These are phyloP conservation scores for Priocnemis perturbator DNA, from an alignment of 2,888 invertebrate species.

Conservation along the genomic window DNA sequence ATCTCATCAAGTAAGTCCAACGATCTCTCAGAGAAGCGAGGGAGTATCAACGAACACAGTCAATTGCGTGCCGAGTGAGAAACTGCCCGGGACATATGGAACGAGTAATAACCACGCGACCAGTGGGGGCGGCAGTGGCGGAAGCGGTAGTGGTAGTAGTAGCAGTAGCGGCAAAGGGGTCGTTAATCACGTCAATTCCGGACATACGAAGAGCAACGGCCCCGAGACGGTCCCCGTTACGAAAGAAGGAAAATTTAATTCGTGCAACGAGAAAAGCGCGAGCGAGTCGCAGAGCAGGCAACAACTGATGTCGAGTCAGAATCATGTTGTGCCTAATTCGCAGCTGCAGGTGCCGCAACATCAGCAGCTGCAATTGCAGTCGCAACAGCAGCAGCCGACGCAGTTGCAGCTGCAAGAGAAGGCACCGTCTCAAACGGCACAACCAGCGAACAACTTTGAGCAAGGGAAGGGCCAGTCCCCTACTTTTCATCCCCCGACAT, in stretches of 20 bases:
- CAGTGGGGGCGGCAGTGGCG: slow-evolving; percentile 33
- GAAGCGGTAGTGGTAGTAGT: slow-evolving; percentile 43
- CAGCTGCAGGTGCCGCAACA: not conserved
- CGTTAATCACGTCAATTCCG: not conserved
- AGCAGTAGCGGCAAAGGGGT: slow-evolving; percentile 44
- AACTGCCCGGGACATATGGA: slow-evolving; percentile 42
- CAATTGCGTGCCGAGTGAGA: slow-evolving; percentile 47
- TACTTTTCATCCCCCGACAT: slow-evolving; percentile 32
- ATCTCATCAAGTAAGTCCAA: slow-evolving; percentile 32
- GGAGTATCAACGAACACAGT: slow-evolving; percentile 25
- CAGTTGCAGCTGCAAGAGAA: not conserved
- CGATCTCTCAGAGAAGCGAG: slow-evolving; percentile 42
- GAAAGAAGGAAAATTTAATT: slow-evolving; percentile 56
- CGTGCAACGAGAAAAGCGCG: slow-evolving; percentile 50
- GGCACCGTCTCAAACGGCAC: slow-evolving; percentile 17
- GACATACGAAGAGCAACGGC: no score
- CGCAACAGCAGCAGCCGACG: not conserved
- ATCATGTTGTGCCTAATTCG: slow-evolving; percentile 44
- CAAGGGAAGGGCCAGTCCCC: slow-evolving; percentile 38
- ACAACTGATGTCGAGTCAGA: slow-evolving; percentile 43
- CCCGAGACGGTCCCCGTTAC: not conserved
- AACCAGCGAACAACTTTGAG: slow-evolving; percentile 22
- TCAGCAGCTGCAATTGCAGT: not conserved
- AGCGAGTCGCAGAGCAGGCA: slow-evolving; percentile 45
- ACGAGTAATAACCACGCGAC: slow-evolving; percentile 40